These are phyloP conservation scores for Orestias chungarensis DNA, from an alignment of 2,797 vertebrate species.

Conservation along the genomic window DNA sequence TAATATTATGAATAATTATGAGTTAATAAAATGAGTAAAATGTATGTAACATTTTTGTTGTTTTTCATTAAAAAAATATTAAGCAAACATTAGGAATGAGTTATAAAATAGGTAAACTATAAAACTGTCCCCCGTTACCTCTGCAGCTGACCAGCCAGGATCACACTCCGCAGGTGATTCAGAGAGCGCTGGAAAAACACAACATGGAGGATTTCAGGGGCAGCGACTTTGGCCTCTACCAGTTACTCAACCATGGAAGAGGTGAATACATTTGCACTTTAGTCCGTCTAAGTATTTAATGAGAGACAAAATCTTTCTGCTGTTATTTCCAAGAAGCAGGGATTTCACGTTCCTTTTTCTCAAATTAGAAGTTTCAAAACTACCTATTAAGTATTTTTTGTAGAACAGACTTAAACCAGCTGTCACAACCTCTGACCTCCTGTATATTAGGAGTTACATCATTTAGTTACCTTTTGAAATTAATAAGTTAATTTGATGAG, in stretches of 20 bases:
- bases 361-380: background rate
- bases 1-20: background rate
- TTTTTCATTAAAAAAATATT: background rate
- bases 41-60: background rate
- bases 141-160: conserved; percentile 90
- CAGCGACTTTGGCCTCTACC: conserved; percentile 82
- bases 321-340: background rate
- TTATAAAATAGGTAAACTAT: background rate
- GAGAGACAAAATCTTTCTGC: background rate
- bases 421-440: background rate
- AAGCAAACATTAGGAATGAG: background rate
- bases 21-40: no score
- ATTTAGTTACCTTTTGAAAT: no score
- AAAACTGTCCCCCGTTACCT: conserved; percentile 2
- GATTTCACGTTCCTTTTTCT: background rate
- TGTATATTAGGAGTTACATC: no score
- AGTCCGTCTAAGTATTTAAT: background rate
- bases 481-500: background rate
- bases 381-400: background rate
- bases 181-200: conserved; percentile 88
- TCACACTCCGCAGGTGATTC: conserved; percentile 86
- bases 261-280: conserved; percentile 72
- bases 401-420: background rate
- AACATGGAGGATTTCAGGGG: conserved; percentile 77
- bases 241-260: conserved; percentile 81